A percentile compares a stretch with the other conserved stretches of the same genome.
Conservation (phyloP, 2,797 vertebrate species). For the Sebastes alutus region DNA sequence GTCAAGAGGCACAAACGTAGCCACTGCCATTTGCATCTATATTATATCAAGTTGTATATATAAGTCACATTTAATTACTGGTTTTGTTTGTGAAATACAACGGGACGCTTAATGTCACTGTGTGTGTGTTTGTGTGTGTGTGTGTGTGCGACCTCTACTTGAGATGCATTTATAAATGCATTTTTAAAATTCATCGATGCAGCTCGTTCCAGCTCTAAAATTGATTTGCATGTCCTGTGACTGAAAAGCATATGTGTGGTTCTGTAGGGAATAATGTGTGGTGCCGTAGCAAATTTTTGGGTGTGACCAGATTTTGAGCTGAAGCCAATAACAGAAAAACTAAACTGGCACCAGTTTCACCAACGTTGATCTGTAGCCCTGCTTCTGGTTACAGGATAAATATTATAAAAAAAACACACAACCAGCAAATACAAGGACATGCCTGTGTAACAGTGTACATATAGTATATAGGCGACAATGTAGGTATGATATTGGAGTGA, state of each 20-base stretch:
- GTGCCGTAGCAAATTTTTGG: neutral
- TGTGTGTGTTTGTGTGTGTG: too few relatives aligned
- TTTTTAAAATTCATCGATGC: neutral
- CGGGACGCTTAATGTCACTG: neutral
- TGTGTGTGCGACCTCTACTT: neutral
- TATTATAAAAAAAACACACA: conserved; percentile 12
- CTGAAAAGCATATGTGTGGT: neutral
- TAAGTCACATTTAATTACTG: neutral
- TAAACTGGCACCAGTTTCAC: neutral
- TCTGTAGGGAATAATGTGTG: neutral
- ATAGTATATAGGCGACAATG: neutral
- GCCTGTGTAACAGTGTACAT: neutral
- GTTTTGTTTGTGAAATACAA: conserved; percentile 5
- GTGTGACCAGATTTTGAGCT: conserved; percentile 10
- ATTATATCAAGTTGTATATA: neutral
- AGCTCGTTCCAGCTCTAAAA: neutral
- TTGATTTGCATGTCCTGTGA: neutral
- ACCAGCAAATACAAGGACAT: conserved; percentile 17
- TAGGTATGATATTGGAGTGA: neutral
- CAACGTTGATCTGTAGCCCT: neutral
- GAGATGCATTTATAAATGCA: neutral
- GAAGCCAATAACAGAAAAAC: neutral
- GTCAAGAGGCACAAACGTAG: neutral
- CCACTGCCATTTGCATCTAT: neutral
- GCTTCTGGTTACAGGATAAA: neutral